Base-by-base conservation (phyloP, 2,113 vertebrate species). In the Cynopterus brachyotis region DNA sequence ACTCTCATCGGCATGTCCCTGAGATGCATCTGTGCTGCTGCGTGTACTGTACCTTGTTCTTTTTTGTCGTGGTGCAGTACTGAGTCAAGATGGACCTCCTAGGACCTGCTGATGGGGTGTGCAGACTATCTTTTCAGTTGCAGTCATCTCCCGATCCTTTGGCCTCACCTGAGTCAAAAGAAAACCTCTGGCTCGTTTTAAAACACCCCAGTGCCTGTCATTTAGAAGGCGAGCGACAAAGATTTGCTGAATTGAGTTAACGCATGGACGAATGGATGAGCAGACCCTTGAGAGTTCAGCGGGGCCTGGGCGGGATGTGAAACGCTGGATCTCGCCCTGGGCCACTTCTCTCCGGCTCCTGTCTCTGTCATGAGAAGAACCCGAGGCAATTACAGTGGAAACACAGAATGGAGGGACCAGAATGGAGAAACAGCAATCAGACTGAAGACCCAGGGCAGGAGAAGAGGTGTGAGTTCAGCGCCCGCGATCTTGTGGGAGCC, bases 161-260 rank as follows among this genome's bases (percentile, higher is more conserved):
- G 13, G n/a, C 26, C 32, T 42, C 26, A 12, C 16, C 32, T 28
- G 32, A 94, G 35, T 90, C 6, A 94, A 92, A 75, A 5, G 26
- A 85, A 72, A 64, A 70, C 79, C 40, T 32, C 30, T 30, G 11
- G 57, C 32, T 72, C 30, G 16, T 79, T 87, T 83, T 8, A 24
- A 72, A 84, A 59, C 6, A 62, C 8, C 19, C 15, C 20, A 57
- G 60, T 62, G 67, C 30, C 86, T 89, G 40, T 24, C 26, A 73
- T 17, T 57, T 35, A 69, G 45, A 89, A 95, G 35, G 37, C 30
- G n/a, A 94, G 59, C 20, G 70, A 37, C 19, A 62, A 53, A 26
- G 95, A 89, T 73, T 91, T 70, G 57, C n/a, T 64, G 78, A 96
- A 55, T 72, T 32, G 87, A 60, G n/a, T 93, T 57, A 26, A 84